Evolutionary conservation across 1,140 invertebrate genomes (phyloP).

Genomic region (Ladona fulva): DNA sequence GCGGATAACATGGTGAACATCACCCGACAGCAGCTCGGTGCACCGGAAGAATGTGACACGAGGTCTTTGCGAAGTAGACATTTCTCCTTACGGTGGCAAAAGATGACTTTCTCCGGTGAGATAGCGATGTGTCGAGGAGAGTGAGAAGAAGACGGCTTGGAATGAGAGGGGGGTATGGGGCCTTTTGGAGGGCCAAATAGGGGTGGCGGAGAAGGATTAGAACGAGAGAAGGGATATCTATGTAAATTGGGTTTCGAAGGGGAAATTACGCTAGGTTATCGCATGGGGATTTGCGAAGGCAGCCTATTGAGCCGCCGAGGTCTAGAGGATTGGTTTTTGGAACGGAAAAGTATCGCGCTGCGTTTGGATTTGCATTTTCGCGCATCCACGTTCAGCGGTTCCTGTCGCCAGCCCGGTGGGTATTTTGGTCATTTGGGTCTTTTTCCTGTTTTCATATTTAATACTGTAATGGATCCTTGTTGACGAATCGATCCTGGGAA

Average conservation of each 20-base stretch:
- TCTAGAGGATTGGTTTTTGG: background rate
- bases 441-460: too few relatives aligned
- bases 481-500: too few relatives aligned
- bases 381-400: background rate
- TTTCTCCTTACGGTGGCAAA: background rate
- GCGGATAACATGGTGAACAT: background rate
- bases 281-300: background rate
- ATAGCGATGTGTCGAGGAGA: background rate
- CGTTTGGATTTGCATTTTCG: background rate
- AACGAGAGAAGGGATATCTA: background rate
- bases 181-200: background rate
- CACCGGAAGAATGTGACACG: background rate
- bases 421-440: too few relatives aligned
- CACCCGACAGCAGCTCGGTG: background rate
- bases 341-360: background rate
- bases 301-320: background rate
- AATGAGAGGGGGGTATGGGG: background rate
- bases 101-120: background rate
- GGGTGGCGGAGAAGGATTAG: background rate
- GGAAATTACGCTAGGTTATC: conserved; percentile 2
- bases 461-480: too few relatives aligned
- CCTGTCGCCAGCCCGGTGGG: too few relatives aligned
- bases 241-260: conserved; percentile 4
- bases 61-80: background rate
- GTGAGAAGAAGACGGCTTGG: background rate